Base-by-base conservation (phyloP, 2,113 vertebrate genomes). In the Entosphenus tridentatus region DNA sequence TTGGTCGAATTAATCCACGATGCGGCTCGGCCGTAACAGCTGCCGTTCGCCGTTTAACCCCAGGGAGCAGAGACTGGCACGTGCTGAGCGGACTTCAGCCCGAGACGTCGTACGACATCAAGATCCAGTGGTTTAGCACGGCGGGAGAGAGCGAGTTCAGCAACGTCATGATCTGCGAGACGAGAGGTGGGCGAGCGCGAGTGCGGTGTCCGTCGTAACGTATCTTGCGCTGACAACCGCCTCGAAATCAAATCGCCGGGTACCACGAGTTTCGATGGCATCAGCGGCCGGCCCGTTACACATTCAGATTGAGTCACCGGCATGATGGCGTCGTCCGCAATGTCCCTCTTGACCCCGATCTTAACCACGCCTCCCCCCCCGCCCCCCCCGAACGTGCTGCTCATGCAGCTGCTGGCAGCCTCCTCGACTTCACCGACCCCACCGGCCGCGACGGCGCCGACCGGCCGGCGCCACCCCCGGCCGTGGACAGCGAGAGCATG, bases 121-220 rank as follows among this genome's bases (percentile, higher is more conserved):
- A 95, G 74, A 95, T 95, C 88, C 89, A 95, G 71, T 95, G 89
- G 72, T 95, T 85, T 21, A 95, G 92, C 0, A 85, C 86, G 13
- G 88, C 88, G 0, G 89, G 89, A 0, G 81, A 89, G 73, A 95
- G 89, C 3, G 89, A 95, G 55, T 95, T 87, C 76, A 95, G 89
- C 77, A 95, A 95, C 16, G 89, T 93, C 73, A 95, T 95, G 89
- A 93, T 95, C 79, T 93, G 89, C 2, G 89, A 95, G 75, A 95
- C 89, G 54, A 89, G 83, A 85, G 89, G 89, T 95, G 76, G 75
- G 78, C 10, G 17, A n/a, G 17, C 57, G 7, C 5, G 18, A 21
- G 3, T 6, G 56, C n/a, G 2, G 12, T 6, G 9, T 9, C 12
- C 67, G 13, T 16, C 17, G 12, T 70, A 16, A 16, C 16, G 16